These are phyloP conservation scores for Mamestra brassicae DNA, from an alignment of 2,888 invertebrate genomes.

Conservation along the genomic window DNA sequence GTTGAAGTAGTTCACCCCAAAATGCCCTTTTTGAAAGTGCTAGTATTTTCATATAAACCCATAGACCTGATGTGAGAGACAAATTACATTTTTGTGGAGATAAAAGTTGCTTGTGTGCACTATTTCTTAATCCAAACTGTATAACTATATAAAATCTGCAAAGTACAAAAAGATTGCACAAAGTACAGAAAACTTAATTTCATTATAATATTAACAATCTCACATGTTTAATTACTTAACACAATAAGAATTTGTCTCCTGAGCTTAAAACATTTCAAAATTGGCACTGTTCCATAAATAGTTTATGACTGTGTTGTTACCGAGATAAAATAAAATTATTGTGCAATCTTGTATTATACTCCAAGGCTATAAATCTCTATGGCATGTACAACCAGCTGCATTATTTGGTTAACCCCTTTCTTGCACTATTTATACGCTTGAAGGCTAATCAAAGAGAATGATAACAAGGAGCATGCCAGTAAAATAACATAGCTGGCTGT, in stretches of 20 bases:
- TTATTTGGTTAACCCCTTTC: background rate
- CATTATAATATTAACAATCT: too few species aligned
- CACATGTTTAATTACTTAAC: background rate
- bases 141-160: background rate
- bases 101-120: too few species aligned
- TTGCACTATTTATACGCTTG: background rate
- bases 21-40: too few species aligned
- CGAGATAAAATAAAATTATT: slow-evolving; percentile 22
- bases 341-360: slow-evolving; percentile 7
- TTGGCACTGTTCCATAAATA: slow-evolving; percentile 55
- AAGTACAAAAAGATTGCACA: too few species aligned
- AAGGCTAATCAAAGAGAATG: background rate
- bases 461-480: background rate
- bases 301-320: slow-evolving; percentile 22
- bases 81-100: too few species aligned
- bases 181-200: background rate
- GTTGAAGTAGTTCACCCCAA: background rate
- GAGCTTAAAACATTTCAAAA: slow-evolving; percentile 3
- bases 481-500: background rate
- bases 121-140: too few species aligned
- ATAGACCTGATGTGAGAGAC: too few species aligned
- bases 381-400: background rate
- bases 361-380: slow-evolving; percentile 4
- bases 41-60: too few species aligned
- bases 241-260: slow-evolving; percentile 23